Evolutionary conservation across 2,888 invertebrate species (phyloP).

Genomic region (Nyleta sp.): DNA sequence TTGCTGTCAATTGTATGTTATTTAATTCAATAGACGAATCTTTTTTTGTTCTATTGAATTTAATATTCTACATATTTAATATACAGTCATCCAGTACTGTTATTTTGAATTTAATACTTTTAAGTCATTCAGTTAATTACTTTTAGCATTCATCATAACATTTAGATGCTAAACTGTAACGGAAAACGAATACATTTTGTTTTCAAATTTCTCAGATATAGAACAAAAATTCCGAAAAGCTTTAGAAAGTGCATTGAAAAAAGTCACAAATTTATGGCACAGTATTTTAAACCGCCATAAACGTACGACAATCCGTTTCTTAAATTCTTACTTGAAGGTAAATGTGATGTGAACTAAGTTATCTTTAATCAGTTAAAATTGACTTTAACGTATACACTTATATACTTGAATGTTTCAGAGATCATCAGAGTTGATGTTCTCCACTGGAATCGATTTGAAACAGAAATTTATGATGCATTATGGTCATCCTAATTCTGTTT

Average conservation of each 20-base stretch:
- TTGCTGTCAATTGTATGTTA: constrained; percentile 19
- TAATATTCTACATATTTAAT: too few species aligned
- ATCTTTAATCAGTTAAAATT: too few species aligned
- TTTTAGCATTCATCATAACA: too few species aligned
- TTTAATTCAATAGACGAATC: too few species aligned
- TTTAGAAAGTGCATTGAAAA: not conserved
- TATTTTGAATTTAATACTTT: too few species aligned
- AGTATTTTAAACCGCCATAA: not conserved
- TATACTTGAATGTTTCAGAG: constrained; percentile 53
- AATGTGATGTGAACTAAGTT: too few species aligned
- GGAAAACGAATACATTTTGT: not conserved
- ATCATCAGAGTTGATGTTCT: constrained; percentile 58
- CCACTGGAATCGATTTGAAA: constrained; percentile 67
- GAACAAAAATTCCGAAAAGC: not conserved
- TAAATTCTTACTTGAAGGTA: not conserved
- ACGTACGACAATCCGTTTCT: not conserved
- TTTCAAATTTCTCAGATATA: not conserved
- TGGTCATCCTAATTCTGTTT: constrained; percentile 54
- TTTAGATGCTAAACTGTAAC: too few species aligned
- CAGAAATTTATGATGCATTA: constrained; percentile 63
- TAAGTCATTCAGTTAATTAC: too few species aligned
- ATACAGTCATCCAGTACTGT: too few species aligned
- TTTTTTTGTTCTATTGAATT: too few species aligned
- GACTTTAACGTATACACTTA: too few species aligned
- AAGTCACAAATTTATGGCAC: not conserved